phyloP scores from a whole-genome alignment of 1,140 invertebrate species.

The Lepidurus couesii region DNA sequence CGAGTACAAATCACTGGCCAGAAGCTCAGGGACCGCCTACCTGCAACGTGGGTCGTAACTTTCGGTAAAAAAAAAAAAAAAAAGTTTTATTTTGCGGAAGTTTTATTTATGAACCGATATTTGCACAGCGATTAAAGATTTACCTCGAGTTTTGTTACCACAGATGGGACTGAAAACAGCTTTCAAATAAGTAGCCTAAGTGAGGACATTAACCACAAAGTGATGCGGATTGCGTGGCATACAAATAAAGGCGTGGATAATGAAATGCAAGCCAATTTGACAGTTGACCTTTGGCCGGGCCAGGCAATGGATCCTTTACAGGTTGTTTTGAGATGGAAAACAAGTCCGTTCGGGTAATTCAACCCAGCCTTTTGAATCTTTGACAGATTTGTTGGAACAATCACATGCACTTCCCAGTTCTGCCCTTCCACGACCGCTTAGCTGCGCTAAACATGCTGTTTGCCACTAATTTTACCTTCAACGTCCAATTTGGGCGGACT shows the following conservation, averaged over 20 bases:
- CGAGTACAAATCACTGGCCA: neutral
- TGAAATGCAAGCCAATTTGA: neutral
- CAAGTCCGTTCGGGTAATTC: too few species aligned
- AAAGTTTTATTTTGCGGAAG: too few species aligned
- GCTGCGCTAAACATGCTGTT: neutral
- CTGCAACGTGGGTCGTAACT: neutral
- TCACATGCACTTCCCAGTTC: neutral
- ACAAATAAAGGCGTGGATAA: neutral
- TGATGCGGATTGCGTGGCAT: neutral
- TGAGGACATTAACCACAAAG: neutral
- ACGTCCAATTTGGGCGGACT: neutral
- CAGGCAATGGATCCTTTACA: neutral
- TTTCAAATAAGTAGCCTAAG: neutral
- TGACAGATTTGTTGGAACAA: neutral
- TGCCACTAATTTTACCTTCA: neutral
- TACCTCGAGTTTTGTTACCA: neutral
- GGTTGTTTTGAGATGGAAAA: neutral
- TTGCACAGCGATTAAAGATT: too few species aligned
- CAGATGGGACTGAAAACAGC: neutral
- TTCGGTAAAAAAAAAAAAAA: neutral
- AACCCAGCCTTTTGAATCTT: neutral
- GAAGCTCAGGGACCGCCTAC: neutral
- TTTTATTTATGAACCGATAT: too few species aligned
- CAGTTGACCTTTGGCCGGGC: neutral
- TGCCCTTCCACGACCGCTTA: constrained; percentile 10